Percentiles rank a stretch among this genome's conserved stretches.
Conservation (phyloP, 2,888 invertebrate genomes). For the Eremobia ochroleuca region DNA sequence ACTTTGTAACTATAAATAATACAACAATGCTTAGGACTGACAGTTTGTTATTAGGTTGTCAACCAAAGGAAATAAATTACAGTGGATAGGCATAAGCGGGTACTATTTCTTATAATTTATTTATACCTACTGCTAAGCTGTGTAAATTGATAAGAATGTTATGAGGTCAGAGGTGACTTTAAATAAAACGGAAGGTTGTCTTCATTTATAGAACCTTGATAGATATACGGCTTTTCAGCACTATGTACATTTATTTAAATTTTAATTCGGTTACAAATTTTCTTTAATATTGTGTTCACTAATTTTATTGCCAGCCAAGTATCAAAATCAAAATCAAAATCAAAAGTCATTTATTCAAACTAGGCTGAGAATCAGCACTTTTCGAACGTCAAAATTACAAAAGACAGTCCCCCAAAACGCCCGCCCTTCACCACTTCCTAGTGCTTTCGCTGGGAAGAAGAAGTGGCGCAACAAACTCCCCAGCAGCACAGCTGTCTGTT, state of each 20-base stretch:
- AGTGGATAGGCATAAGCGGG: constrained; percentile 24
- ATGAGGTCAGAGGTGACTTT: too few relatives aligned
- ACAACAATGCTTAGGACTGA: constrained; percentile 29
- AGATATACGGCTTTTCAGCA: neutral
- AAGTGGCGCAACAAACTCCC: too few relatives aligned
- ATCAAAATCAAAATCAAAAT: too few relatives aligned
- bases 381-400: too few relatives aligned
- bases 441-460: too few relatives aligned
- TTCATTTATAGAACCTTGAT: neutral
- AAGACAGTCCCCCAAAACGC: too few relatives aligned
- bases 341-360: too few relatives aligned
- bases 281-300: neutral
- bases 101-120: constrained; percentile 20
- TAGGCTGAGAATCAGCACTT: too few relatives aligned
- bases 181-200: too few relatives aligned
- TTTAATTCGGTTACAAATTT: neutral
- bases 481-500: too few relatives aligned
- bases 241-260: neutral
- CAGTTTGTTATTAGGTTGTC: constrained; percentile 48
- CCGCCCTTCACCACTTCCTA: too few relatives aligned
- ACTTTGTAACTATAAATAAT: constrained; percentile 44
- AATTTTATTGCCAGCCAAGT: neutral
- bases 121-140: neutral
- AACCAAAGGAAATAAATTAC: constrained; percentile 47
- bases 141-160: neutral